Base-by-base conservation (phyloP, 2,797 vertebrate genomes). In the Coccyzus lansbergi region DNA sequence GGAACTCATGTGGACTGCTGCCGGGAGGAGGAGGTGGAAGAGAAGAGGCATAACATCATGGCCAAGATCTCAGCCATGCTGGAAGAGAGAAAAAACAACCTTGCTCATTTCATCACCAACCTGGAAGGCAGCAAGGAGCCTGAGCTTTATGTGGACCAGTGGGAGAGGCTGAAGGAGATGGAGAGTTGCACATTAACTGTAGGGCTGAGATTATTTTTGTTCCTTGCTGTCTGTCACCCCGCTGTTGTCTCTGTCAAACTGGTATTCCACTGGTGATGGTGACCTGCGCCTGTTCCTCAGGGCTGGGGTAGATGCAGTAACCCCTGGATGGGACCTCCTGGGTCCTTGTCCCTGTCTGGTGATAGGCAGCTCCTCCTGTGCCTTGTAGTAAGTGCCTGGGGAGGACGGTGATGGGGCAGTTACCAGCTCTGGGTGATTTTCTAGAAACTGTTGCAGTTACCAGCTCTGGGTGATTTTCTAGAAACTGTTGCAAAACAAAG, bases 1-100 rank as follows among this genome's bases (percentile, higher is more conserved):
- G 98, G 98, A 67, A 98, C 98, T 29, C 98, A 98, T 4, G 93
- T 94, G 16, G 98, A 98, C 86, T 94, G 96, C 88, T 98, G 98
- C 65, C 63, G 2, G 51, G 86, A 97, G 82, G 92, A 83, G 24
- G 98, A 98, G 51, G 95, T 98, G 60, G 86, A 90, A 52, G 82
- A 94, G 75, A 98, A 98, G 96, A 98, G 95, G 55, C 36, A 3
- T 0, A 95, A 98, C 84, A 97, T 98, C 42, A 95, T 97, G 79
- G 56, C 80, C 79, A 98, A 92, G 83, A 97, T 98, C 2, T 3
- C 59, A 4, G 53, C 82, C 34, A 97, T 98, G 97, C 62, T 98
- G 82, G 55, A 40, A 1, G 95, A 97, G 25, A 97, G 97, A 31
- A 97, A 75, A 65, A 89, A 44, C 34, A 97, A 88, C 86, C 95